Conservation (phyloP, 1,140 invertebrate species). For the Oryctes rhinoceros region DNA sequence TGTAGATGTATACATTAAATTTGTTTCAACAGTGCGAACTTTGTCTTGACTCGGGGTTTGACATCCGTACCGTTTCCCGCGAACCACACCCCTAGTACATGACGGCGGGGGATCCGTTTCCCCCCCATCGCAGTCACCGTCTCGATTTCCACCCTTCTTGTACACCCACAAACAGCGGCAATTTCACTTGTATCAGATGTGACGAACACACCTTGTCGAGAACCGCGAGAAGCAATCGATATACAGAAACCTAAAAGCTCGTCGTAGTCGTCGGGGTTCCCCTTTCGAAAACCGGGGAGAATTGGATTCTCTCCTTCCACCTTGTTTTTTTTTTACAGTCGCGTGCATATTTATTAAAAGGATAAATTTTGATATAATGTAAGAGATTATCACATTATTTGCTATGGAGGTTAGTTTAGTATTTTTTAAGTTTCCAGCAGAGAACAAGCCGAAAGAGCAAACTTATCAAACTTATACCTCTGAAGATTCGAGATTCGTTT, state of each 20-base stretch:
- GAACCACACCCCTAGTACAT: constrained; percentile 26
- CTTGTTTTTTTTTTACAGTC: background rate
- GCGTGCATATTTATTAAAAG: background rate
- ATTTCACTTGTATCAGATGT: constrained; percentile 56
- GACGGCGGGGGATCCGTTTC: background rate
- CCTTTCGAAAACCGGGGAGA: constrained; percentile 4
- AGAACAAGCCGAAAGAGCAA: too few relatives aligned
- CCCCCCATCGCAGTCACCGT: background rate
- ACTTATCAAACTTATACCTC: too few relatives aligned
- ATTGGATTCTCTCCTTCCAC: background rate
- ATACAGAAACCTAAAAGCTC: constrained; percentile 39
- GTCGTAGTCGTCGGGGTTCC: background rate
- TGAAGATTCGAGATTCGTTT: too few relatives aligned
- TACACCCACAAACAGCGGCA: constrained; percentile 51
- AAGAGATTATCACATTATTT: too few relatives aligned
- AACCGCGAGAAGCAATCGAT: constrained; percentile 50
- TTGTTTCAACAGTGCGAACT: constrained; percentile 27
- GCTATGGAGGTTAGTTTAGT: too few relatives aligned
- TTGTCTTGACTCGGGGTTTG: constrained; percentile 8
- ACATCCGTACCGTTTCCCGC: constrained; percentile 13
- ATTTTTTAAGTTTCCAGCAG: too few relatives aligned
- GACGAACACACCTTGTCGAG: constrained; percentile 54
- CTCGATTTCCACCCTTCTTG: constrained; percentile 45
- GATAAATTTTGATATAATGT: background rate
- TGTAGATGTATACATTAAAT: constrained; percentile 37